Percentiles rank a stretch among this genome's conserved stretches.
Conservation (phyloP, 2,113 vertebrate species). For the Dicentrarchus labrax region DNA sequence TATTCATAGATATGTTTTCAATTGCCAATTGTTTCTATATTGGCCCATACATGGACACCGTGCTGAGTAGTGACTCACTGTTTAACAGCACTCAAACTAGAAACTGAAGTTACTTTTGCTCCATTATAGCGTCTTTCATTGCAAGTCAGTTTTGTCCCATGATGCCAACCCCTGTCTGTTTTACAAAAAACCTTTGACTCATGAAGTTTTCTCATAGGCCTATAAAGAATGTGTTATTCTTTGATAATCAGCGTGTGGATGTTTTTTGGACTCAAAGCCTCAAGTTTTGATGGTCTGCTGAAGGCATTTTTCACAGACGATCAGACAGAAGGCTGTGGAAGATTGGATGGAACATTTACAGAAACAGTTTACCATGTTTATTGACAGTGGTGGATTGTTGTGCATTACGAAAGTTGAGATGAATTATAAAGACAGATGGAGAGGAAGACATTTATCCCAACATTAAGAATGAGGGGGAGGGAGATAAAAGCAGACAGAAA, state of each 20-base stretch:
- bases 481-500: not conserved
- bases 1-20: too few relatives aligned
- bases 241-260: conserved; percentile 8
- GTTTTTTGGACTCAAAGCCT: not conserved
- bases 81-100: too few relatives aligned
- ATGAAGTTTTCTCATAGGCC: not conserved
- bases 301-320: not conserved
- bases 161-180: not conserved
- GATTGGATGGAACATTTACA: not conserved
- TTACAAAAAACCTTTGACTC: not conserved
- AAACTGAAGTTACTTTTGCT: not conserved
- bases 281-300: conserved; percentile 36
- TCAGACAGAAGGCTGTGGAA: not conserved
- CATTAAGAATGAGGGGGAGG: not conserved
- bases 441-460: not conserved
- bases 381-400: not conserved
- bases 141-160: not conserved
- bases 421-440: not conserved
- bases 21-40: too few relatives aligned
- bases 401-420: not conserved
- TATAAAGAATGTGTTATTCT: not conserved
- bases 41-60: too few relatives aligned
- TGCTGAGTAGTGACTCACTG: not conserved
- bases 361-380: not conserved
- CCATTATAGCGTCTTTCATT: not conserved